phyloP scores from a whole-genome alignment of 2,888 invertebrate species.

The Hydrotaea diabolus region DNA sequence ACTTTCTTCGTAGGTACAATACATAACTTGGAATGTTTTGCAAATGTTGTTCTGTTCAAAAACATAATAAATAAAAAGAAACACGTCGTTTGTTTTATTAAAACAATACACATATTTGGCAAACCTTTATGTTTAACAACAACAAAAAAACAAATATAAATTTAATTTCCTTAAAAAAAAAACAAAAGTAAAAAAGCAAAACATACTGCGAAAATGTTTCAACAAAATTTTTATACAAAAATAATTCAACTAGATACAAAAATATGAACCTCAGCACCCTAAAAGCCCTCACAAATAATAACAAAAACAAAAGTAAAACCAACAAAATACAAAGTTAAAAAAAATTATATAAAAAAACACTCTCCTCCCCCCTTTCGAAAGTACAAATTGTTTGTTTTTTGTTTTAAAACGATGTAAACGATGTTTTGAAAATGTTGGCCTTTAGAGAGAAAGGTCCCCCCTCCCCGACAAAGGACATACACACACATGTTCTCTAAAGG shows the following conservation, averaged over 20 bases:
- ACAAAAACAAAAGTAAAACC: constrained; percentile 66
- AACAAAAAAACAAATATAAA: constrained; percentile 9
- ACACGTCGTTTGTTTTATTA: constrained; percentile 23
- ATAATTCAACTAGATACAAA: constrained; percentile 74
- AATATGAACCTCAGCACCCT: constrained; percentile 78
- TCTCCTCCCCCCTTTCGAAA: constrained; percentile 81
- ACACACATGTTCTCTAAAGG: constrained; percentile 27
- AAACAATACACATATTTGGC: not conserved
- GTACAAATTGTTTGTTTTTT: constrained; percentile 81
- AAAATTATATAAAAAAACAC: constrained; percentile 71
- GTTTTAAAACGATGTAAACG: constrained; percentile 69
- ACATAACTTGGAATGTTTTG: not conserved
- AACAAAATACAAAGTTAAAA: constrained; percentile 70
- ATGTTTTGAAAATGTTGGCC: constrained; percentile 71
- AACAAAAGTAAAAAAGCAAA: constrained; percentile 32
- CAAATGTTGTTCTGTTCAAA: constrained; percentile 10
- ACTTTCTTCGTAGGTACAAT: no score
- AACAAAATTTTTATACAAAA: constrained; percentile 60
- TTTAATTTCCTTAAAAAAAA: constrained; percentile 49
- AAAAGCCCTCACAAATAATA: constrained; percentile 75
- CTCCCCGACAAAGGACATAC: not conserved
- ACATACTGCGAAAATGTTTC: constrained; percentile 44
- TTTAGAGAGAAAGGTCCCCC: constrained; percentile 35
- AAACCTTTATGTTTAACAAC: not conserved
- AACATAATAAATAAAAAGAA: constrained; percentile 25